A percentile compares a stretch with the other conserved stretches of the same genome.
These are phyloP conservation scores for Caracal caracal DNA, from an alignment of 2,113 vertebrate genomes.

Conservation along the genomic window DNA sequence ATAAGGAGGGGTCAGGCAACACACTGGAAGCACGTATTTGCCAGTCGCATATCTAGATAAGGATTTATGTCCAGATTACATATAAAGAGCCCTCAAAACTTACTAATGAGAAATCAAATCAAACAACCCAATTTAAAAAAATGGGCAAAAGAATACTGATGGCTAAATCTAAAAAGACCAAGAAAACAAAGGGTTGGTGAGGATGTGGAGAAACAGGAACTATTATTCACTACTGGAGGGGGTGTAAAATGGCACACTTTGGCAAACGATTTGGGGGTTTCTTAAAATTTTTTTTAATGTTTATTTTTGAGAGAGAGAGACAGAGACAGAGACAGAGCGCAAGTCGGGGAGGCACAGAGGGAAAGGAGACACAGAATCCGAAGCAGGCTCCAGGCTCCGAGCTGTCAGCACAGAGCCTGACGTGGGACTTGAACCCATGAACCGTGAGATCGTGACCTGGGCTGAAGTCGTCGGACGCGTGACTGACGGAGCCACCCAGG, in stretches of 20 bases:
- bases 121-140: not conserved
- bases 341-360: too few relatives aligned
- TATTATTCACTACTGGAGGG: rapidly evolving
- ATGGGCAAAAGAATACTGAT: not conserved
- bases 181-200: not conserved
- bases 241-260: not conserved
- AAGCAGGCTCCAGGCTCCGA: too few relatives aligned
- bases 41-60: not conserved
- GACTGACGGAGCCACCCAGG: too few relatives aligned
- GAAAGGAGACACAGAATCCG: too few relatives aligned
- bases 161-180: not conserved
- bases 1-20: not conserved
- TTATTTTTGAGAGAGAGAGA: too few relatives aligned
- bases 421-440: too few relatives aligned
- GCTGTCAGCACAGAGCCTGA: too few relatives aligned
- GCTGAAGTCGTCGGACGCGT: too few relatives aligned
- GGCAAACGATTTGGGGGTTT: not conserved
- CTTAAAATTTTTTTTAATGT: not conserved
- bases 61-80: not conserved
- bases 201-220: not conserved
- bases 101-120: not conserved
- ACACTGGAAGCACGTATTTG: not conserved
- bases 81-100: not conserved
- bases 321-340: too few relatives aligned
- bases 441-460: too few relatives aligned